A percentile compares a stretch with the other conserved stretches of the same genome.
Evolutionary conservation across 2,113 vertebrate genomes (phyloP).

Genomic region (Prietella phreatophila): DNA sequence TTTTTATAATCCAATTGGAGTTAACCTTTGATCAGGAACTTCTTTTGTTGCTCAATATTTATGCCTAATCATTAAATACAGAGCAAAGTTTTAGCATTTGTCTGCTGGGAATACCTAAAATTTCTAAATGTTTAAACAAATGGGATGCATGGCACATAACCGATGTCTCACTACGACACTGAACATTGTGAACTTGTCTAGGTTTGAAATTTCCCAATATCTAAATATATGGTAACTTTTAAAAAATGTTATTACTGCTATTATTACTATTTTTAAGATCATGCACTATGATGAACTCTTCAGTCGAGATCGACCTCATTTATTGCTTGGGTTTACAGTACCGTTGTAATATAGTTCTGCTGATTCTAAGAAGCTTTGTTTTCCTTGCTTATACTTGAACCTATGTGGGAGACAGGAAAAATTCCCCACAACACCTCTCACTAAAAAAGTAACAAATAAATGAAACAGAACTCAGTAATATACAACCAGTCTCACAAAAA

Average conservation of each 20-base stretch:
- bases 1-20: not conserved
- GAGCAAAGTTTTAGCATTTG: not conserved
- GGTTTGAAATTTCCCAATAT: not conserved
- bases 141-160: not conserved
- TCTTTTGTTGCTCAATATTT: slow-evolving; percentile 36
- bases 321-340: too few relatives aligned
- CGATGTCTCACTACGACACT: not conserved
- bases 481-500: not conserved
- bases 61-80: slow-evolving; percentile 35
- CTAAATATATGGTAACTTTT: not conserved
- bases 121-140: not conserved
- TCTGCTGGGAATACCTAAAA: slow-evolving; percentile 10
- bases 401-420: too few relatives aligned
- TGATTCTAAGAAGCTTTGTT: too few relatives aligned
- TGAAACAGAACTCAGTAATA: not conserved
- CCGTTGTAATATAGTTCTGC: too few relatives aligned
- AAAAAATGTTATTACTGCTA: not conserved
- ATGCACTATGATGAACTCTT: too few relatives aligned
- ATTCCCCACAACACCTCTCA: too few relatives aligned
- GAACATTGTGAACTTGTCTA: not conserved
- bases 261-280: too few relatives aligned
- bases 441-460: not conserved
- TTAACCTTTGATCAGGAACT: slow-evolving; percentile 36
- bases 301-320: too few relatives aligned
- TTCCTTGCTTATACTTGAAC: too few relatives aligned